These are phyloP conservation scores for Alethe diademata DNA, from an alignment of 2,113 vertebrate species.

Conservation along the genomic window DNA sequence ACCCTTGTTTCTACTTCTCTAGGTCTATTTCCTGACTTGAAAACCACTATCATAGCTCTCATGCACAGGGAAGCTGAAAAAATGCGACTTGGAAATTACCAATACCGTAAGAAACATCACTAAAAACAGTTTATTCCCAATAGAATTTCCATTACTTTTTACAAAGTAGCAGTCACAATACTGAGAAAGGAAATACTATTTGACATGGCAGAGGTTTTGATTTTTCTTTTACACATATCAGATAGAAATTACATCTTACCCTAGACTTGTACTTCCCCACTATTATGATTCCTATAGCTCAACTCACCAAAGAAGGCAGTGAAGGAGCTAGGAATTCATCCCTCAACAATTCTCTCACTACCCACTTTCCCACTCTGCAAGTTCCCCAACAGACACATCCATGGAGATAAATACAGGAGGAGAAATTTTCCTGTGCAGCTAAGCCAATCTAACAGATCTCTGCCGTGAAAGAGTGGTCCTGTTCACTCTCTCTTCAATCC, in stretches of 20 bases:
- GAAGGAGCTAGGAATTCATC: background rate
- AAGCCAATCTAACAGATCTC: background rate
- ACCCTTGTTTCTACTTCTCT: background rate
- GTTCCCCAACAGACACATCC: background rate
- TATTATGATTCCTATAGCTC: background rate
- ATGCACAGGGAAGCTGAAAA: background rate
- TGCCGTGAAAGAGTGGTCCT: background rate
- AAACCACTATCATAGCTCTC: background rate
- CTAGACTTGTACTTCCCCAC: background rate
- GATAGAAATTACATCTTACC: background rate
- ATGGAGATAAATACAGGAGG: background rate
- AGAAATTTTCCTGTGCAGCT: background rate
- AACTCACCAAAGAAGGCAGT: background rate
- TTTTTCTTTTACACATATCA: background rate
- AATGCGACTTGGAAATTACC: background rate
- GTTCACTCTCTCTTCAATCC: background rate
- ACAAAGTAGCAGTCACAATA: background rate
- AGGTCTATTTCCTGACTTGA: background rate
- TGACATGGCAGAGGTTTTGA: background rate
- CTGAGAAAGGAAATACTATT: background rate
- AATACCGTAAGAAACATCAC: accelerated
- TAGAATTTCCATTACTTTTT: background rate
- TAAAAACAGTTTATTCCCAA: background rate
- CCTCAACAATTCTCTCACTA: background rate
- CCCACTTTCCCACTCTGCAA: background rate